Base-by-base conservation (phyloP, 1,140 invertebrate genomes). In the Thaumatotibia leucotreta region DNA sequence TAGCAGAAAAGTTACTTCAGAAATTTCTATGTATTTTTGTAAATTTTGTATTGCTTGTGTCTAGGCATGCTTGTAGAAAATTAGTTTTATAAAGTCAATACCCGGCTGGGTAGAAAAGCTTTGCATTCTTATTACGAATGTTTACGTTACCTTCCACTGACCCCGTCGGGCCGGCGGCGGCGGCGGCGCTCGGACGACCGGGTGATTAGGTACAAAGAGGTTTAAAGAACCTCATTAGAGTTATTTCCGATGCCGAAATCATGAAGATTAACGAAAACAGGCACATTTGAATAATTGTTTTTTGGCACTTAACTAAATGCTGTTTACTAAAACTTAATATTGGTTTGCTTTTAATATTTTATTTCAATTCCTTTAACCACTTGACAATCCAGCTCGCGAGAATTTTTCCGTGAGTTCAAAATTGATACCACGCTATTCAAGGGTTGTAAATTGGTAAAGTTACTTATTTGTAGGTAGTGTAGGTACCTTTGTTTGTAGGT, bases 141-240 rank as follows among this genome's bases (percentile, higher is more conserved):
- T 58, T 58, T 58, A 58, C 23, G 52, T 27, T 58, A 58, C 52
- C 52, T 58, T 58, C 52, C 52, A 58, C 23, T 58, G 52, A 58
- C 52, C 52, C 52, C 52, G 52, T 4, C 27, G n/a, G 11, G n/a
- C 24, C 23, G 23, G 24, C 11, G 39, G 14, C 27, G 52, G 23
- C 39, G 39, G 22, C 52, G n/a, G n/a, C 52, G 52, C 29, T 27
- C 52, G 52, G 24, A 58, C 52, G 20, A 58, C 52, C 27, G 24
- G 39, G 39, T 45, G 39, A 45, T 45, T 45, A 45, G 39, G 39
- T 45, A 45, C 14, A 45, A 14, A 39, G 39, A 8, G 39, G 39
- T 45, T 45, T 45, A 14, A 45, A 45, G 17, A 45, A 20, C 39
- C 39, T 45, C 39, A 45, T 45, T 45, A 45, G 39, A 20, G 17